Conservation (phyloP, 2,797 vertebrate species). For the Pelobates cultripes region DNA sequence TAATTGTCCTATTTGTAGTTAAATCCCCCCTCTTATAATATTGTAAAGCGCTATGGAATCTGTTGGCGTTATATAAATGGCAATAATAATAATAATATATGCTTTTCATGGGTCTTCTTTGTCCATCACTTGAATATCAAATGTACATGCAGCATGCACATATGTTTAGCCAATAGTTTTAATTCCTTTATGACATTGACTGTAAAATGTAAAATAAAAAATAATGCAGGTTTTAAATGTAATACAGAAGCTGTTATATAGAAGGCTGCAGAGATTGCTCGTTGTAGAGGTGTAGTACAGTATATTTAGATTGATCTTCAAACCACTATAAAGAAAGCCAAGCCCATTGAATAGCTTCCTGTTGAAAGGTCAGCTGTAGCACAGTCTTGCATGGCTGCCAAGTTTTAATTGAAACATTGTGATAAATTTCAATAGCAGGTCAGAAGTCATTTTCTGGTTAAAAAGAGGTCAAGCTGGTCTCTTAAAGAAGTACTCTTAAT, state of each 20-base stretch:
- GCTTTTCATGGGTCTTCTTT: too few relatives aligned
- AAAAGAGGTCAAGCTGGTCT: slow-evolving; percentile 76
- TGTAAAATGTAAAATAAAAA: background rate
- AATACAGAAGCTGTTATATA: too few relatives aligned
- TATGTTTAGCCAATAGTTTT: too few relatives aligned
- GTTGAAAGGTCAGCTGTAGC: slow-evolving; percentile 71
- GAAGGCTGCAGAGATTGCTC: too few relatives aligned
- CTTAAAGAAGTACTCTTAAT: slow-evolving; percentile 73
- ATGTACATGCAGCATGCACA: too few relatives aligned
- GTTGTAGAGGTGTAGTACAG: background rate
- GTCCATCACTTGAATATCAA: too few relatives aligned
- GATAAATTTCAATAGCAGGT: slow-evolving; percentile 82
- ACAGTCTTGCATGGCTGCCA: slow-evolving; percentile 66
- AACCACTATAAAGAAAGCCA: slow-evolving; percentile 6
- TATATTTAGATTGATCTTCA: background rate
- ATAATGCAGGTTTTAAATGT: background rate
- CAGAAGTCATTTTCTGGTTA: slow-evolving; percentile 79
- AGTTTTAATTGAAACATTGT: slow-evolving; percentile 86
- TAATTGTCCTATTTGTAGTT: too few relatives aligned
- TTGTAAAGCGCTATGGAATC: too few relatives aligned
- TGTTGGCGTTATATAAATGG: too few relatives aligned
- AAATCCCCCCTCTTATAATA: too few relatives aligned
- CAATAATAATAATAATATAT: too few relatives aligned
- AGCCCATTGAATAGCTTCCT: slow-evolving; percentile 53
- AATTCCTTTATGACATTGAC: too few relatives aligned